phyloP scores from a whole-genome alignment of 2,113 vertebrate species.

The Eurypyga helias region DNA sequence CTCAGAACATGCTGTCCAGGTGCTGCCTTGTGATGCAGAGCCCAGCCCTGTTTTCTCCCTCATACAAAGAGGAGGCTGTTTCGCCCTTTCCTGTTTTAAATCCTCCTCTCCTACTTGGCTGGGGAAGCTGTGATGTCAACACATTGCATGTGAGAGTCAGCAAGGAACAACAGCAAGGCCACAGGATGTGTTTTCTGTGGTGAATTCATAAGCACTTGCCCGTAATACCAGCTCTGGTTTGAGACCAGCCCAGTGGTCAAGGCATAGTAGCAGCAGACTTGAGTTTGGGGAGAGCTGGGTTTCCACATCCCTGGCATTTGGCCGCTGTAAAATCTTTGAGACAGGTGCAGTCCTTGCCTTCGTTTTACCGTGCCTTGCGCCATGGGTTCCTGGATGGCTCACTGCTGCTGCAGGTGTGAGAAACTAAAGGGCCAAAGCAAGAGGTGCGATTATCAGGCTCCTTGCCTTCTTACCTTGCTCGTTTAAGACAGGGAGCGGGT shows the following conservation, averaged over 20 bases:
- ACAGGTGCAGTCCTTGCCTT: not conserved
- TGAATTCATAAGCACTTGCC: not conserved
- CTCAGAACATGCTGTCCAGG: not conserved
- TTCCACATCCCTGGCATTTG: not conserved
- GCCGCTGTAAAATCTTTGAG: not conserved
- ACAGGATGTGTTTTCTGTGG: not conserved
- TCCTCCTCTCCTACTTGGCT: not conserved
- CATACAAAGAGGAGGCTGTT: not conserved
- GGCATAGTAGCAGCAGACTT: accelerated
- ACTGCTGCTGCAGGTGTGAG: not conserved
- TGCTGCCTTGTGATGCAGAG: not conserved
- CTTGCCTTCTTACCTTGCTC: not conserved
- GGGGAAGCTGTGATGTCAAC: not conserved
- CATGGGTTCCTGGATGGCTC: not conserved
- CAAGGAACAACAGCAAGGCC: not conserved
- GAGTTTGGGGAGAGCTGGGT: not conserved
- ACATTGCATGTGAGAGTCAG: not conserved
- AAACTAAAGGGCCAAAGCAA: not conserved
- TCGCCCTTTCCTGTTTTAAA: not conserved
- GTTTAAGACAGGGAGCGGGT: not conserved
- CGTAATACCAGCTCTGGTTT: not conserved
- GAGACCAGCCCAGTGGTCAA: not conserved
- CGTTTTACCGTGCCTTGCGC: accelerated
- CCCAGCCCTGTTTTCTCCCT: not conserved
- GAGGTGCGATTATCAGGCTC: not conserved